These are phyloP conservation scores for Iguana delicatissima DNA, from an alignment of 2,797 vertebrate genomes.

Conservation along the genomic window DNA sequence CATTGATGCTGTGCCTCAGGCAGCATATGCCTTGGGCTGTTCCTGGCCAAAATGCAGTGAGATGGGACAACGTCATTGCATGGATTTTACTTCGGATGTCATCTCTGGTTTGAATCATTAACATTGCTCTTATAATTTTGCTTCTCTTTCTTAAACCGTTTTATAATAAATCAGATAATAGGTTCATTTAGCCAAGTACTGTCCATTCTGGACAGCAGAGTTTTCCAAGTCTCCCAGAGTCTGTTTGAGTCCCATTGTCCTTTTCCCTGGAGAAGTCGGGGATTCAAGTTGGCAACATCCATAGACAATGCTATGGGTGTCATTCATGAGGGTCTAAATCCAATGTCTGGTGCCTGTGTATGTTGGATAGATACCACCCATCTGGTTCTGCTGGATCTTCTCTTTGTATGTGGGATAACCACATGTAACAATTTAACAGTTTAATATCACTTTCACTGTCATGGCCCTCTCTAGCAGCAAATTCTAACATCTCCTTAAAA, in stretches of 20 bases:
- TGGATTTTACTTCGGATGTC: not conserved
- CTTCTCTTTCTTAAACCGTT: not conserved
- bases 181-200: not conserved
- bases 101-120: not conserved
- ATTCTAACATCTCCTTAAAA: too few relatives aligned
- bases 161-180: not conserved
- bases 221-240: not conserved
- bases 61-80: not conserved
- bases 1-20: not conserved
- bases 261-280: not conserved
- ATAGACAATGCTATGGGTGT: not conserved
- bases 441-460: too few relatives aligned
- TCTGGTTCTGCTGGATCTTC: too few relatives aligned
- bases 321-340: constrained; percentile 1
- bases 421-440: too few relatives aligned
- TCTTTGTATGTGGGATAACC: too few relatives aligned
- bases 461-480: too few relatives aligned
- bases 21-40: not conserved
- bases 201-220: constrained; percentile 8
- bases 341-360: too few relatives aligned
- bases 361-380: too few relatives aligned
- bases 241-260: not conserved
- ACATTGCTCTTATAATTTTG: not conserved
- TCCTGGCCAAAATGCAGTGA: not conserved
- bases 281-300: not conserved